phyloP scores from a whole-genome alignment of 2,113 vertebrate species.

The Pollimyrus isidori region DNA sequence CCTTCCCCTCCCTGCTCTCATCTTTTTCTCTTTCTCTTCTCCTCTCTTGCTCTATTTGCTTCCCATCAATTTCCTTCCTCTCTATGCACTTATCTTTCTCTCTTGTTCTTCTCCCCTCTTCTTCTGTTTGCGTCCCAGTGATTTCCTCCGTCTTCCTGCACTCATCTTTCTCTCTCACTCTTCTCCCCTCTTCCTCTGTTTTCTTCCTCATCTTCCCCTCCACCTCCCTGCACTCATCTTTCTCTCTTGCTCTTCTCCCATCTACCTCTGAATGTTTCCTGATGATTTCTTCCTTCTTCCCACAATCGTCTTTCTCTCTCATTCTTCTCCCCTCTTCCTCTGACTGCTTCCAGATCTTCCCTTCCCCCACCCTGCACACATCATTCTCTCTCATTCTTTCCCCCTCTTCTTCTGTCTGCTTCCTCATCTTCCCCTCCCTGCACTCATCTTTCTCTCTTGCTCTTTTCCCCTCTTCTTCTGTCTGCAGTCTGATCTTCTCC shows the following conservation, averaged over 20 bases:
- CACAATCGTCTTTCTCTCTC: conserved; percentile 12
- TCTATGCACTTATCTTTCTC: neutral
- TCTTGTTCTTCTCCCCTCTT: neutral
- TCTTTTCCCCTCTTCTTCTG: neutral
- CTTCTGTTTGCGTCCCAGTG: conserved; percentile 14
- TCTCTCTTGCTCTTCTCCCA: neutral
- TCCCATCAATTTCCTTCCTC: neutral
- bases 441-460: neutral
- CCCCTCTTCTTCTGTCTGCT: neutral
- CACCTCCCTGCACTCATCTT: neutral
- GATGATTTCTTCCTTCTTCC: conserved; percentile 15
- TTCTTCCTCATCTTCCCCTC: neutral
- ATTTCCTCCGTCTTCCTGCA: neutral
- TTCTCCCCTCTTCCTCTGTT: neutral
- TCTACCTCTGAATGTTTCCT: neutral
- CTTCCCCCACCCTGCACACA: conserved; percentile 15
- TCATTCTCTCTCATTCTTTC: conserved; percentile 8
- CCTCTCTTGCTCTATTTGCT: neutral
- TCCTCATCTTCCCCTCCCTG: neutral
- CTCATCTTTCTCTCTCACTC: neutral
- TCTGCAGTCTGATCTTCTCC: neutral
- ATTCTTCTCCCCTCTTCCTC: conserved; percentile 22
- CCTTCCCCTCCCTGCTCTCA: conserved; percentile 17
- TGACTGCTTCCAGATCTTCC: neutral
- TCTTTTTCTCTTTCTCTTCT: neutral